Base-by-base conservation (phyloP, 1,140 invertebrate genomes). In the Bombus balteatus region DNA sequence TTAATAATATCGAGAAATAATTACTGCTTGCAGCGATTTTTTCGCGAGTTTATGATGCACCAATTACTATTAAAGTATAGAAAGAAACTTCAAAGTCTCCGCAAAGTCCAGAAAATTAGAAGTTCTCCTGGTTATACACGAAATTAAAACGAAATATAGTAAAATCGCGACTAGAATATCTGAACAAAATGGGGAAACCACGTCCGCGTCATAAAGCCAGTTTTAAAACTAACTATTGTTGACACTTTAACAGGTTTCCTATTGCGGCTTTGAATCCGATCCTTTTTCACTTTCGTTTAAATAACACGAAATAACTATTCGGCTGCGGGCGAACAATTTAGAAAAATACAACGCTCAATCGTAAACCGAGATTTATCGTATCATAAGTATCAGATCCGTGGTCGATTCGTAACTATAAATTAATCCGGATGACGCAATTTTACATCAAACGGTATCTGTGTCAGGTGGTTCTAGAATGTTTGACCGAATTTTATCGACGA, bases 351-450 rank as follows among this genome's bases (percentile, higher is more conserved):
- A 59, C 25, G 25, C 34, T 25, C 32, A 32, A 37, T 59, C 72
- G 74, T 37, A n/a, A 34, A 22, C 22, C 22, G 25, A 76, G 74
- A 76, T 76, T 76, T 76, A 59, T 59, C 6, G 74, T 59, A 37
- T 57, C 47, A 76, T 57, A 59, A 76, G 59, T 34, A 76, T 76
- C 25, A 53, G 53, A 39, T 76, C 53, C 32, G 47, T 13, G 74
- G 53, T 76, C 53, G 34, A 59, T 72, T 72, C 10, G 47, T 22
- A 47, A 32, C 47, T 37, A 76, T 59, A 76, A 76, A 59, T 76
- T 72, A 10, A 22, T 25, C 12, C 28, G 18, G 73, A 47, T 53
- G 43, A 9, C 18, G 73, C 34, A 75, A 75, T 75, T 75, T 47
- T 75, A 75, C 47, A 57, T 57, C 6, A n/a, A 39, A 9, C 43